Percentiles rank a stretch among this genome's conserved stretches.
Conservation (phyloP, 1,140 invertebrate species). For the Meloidogyne hapla region DNA sequence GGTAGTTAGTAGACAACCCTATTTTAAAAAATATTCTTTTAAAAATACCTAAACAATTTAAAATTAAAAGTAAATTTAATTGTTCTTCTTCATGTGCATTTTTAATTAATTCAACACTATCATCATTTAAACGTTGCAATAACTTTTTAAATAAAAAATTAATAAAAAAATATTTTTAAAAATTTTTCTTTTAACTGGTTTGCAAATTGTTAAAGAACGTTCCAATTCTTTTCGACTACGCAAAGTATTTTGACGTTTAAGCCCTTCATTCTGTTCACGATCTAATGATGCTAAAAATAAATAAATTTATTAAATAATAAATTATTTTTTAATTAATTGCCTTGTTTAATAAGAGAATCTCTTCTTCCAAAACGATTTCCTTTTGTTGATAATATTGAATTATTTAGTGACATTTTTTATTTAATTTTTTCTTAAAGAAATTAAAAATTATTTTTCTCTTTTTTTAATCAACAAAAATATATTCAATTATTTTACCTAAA, state of each 20-base stretch:
- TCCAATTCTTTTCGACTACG: constrained; percentile 48
- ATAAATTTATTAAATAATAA: neutral
- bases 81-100: constrained; percentile 31
- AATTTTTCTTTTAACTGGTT: constrained; percentile 35
- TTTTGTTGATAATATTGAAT: neutral
- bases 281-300: constrained; percentile 30
- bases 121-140: constrained; percentile 53
- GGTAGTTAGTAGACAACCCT: too few species aligned
- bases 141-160: too few species aligned
- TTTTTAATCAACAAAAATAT: too few species aligned
- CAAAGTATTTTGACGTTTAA: constrained; percentile 52
- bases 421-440: too few species aligned
- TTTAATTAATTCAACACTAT: constrained; percentile 50
- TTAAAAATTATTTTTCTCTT: too few species aligned
- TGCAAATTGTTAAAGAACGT: constrained; percentile 36
- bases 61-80: constrained; percentile 24
- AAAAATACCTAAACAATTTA: constrained; percentile 7
- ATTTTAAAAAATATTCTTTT: too few species aligned
- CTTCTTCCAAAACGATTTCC: constrained; percentile 28
- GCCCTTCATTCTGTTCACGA: constrained; percentile 46
- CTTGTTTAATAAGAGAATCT: constrained; percentile 38
- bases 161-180: neutral
- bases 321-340: neutral
- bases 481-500: too few species aligned
- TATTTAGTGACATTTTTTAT: neutral